phyloP scores from a whole-genome alignment of 2,113 vertebrate genomes.

The Pangasianodon gigas region DNA sequence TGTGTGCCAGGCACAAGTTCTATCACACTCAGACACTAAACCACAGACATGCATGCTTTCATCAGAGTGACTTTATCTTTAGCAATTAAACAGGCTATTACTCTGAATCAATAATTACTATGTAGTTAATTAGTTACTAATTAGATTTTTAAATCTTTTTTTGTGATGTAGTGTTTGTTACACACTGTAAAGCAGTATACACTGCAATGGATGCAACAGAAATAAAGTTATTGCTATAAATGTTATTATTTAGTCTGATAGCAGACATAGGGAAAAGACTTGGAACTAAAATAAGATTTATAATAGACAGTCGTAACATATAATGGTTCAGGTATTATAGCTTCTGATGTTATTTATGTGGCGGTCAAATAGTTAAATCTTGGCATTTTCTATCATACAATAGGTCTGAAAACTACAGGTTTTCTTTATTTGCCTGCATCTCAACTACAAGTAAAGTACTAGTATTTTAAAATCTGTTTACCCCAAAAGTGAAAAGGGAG shows the following conservation, averaged over 20 bases:
- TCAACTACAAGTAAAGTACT: background rate
- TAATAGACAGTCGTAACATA: background rate
- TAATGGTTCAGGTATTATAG: background rate
- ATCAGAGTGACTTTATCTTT: constrained; percentile 11
- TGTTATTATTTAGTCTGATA: background rate
- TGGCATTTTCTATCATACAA: background rate
- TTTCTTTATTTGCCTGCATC: background rate
- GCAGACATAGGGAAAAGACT: background rate
- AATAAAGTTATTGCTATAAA: background rate
- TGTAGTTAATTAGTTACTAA: background rate
- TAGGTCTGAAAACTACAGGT: background rate
- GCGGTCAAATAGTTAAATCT: background rate
- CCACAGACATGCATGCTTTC: background rate
- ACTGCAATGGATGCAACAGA: background rate
- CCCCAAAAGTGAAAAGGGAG: background rate
- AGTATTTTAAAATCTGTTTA: background rate
- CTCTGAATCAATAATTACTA: background rate
- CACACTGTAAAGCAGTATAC: background rate
- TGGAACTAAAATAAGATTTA: background rate
- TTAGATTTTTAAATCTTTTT: background rate
- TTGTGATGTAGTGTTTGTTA: no score
- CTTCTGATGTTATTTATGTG: background rate
- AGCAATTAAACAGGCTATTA: constrained; percentile 10
- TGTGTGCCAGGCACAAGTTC: constrained; percentile 14
- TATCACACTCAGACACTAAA: background rate